phyloP scores from a whole-genome alignment of 1,140 invertebrate genomes.

The Anoplophora glabripennis region DNA sequence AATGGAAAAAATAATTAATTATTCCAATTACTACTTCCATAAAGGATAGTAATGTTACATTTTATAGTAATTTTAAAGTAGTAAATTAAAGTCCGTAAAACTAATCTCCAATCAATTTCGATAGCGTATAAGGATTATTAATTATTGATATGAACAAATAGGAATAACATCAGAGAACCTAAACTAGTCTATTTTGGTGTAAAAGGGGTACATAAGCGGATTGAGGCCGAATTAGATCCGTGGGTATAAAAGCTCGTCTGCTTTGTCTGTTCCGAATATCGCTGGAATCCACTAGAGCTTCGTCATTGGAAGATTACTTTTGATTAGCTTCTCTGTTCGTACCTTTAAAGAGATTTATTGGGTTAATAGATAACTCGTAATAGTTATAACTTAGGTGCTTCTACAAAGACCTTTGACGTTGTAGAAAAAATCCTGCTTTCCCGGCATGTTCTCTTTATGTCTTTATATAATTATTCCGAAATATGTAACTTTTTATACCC shows the following conservation, averaged over 20 bases:
- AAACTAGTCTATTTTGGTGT: slow-evolving; percentile 10
- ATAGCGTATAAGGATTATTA: slow-evolving; percentile 10
- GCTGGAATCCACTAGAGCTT: slow-evolving; percentile 21
- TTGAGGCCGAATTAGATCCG: slow-evolving; percentile 28
- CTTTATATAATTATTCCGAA: too few species aligned
- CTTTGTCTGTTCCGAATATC: slow-evolving; percentile 24
- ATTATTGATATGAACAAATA: slow-evolving; percentile 26
- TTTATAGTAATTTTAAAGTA: too few species aligned
- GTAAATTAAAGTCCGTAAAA: too few species aligned
- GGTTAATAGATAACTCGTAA: slow-evolving; percentile 15
- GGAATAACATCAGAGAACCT: slow-evolving; percentile 12
- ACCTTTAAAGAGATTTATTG: slow-evolving; percentile 20
- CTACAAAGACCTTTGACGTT: too few species aligned
- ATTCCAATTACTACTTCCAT: too few species aligned
- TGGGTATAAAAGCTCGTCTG: slow-evolving; percentile 26
- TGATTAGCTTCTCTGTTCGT: slow-evolving; percentile 25
- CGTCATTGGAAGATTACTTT: slow-evolving; percentile 30
- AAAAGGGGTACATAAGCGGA: slow-evolving; percentile 32
- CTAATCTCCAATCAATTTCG: too few species aligned
- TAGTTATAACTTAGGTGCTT: slow-evolving; percentile 3
- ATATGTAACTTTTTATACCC: too few species aligned
- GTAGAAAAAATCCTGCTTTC: too few species aligned
- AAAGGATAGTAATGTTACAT: too few species aligned
- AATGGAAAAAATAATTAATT: too few species aligned
- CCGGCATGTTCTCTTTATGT: too few species aligned